Evolutionary conservation across 2,888 invertebrate species (phyloP), one percentile per base, ranked within the genome.

Genomic region (Sarcophaga rosellei): DNA sequence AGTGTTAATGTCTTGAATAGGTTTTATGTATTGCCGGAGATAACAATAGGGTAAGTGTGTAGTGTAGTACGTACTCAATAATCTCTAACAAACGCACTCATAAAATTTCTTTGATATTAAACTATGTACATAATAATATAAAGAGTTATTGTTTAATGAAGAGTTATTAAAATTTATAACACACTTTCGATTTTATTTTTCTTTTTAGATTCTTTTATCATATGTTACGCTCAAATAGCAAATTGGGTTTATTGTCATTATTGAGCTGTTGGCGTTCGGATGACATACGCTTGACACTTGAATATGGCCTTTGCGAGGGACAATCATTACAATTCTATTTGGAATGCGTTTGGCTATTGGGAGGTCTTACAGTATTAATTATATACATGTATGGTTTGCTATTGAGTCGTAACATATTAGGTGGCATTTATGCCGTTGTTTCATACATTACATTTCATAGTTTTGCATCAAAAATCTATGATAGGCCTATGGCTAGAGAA

Each of bases 1-100:
- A 95, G 95, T 75, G 96, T 98, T 35, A 97, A 98, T 92, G 96
- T 97, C 0, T 94, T 97, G 61, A 96, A 96, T 90, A 94, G 97
- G 75, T 98, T 98, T 92, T 97, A 96, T 92, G 95, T 98, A 75
- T 95, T 96, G 90, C 98, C 98, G 1, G 98, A 98, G 95, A 96
- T 98, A 88, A 93, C 93, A 69, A 91, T 92, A 66, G 93, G 91
- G 92, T 93, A 89, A 90, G 89, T 89, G 45, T n/a, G 15, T 21
- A 21, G 45, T n/a, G 15, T 21, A 21, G 11, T 23, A 65, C 68
- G 63, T 72, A 72, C 68, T 78, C 21, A 63, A 10, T 25, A 47
- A 21, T 44, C 61, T 47, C 66, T 23, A 63, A 53, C 5, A 61
- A 20, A 70, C 17, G 25, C 45, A 44, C 69, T 61, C 61, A 61